Conservation (phyloP, 1,140 invertebrate genomes). For the Stenopsyche tienmushanensis region DNA sequence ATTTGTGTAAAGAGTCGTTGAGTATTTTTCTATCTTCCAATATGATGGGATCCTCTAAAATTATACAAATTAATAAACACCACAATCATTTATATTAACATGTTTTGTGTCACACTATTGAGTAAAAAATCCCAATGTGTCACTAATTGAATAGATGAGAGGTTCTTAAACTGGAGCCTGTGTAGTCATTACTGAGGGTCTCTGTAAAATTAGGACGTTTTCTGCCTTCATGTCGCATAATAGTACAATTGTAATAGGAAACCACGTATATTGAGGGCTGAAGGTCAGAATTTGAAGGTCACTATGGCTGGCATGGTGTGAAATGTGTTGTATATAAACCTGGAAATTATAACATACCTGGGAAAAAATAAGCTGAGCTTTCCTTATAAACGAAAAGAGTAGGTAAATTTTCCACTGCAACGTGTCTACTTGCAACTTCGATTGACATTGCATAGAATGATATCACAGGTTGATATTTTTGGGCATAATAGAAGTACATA, state of each 20-base stretch:
- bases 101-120: too few species aligned
- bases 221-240: too few species aligned
- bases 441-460: conserved; percentile 82
- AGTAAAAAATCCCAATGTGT: too few species aligned
- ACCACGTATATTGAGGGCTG: too few species aligned
- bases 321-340: too few species aligned
- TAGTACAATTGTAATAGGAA: too few species aligned
- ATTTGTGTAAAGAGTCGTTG: conserved; percentile 73
- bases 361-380: conserved; percentile 67
- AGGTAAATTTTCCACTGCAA: conserved; percentile 65
- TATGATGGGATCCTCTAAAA: conserved; percentile 52
- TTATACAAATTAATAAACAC: conserved; percentile 5
- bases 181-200: too few species aligned
- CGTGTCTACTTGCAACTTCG: conserved; percentile 66
- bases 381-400: conserved; percentile 87
- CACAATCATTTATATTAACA: background rate
- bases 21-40: conserved; percentile 56
- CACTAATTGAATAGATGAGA: too few species aligned
- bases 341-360: conserved; percentile 55
- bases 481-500: conserved; percentile 71
- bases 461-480: conserved; percentile 75
- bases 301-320: too few species aligned
- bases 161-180: too few species aligned
- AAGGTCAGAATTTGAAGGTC: too few species aligned
- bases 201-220: too few species aligned